These are phyloP conservation scores for Timandra comae DNA, from an alignment of 2,888 invertebrate genomes.

Conservation along the genomic window DNA sequence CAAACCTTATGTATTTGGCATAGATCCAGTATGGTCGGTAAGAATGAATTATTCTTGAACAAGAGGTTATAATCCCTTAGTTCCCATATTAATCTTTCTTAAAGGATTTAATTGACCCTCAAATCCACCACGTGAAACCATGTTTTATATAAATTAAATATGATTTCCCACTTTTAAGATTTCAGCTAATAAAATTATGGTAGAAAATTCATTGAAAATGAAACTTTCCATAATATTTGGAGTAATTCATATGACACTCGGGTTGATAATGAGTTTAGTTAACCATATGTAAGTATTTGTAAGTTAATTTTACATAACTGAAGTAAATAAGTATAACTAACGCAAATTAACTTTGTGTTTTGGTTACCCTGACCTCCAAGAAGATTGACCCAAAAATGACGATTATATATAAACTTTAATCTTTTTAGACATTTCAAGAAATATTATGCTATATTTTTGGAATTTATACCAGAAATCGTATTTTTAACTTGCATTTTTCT, in stretches of 20 bases:
- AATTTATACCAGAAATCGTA: slow-evolving; percentile 93
- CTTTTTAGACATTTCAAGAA: slow-evolving; percentile 79
- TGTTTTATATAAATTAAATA: too few species aligned
- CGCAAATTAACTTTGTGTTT: too few species aligned
- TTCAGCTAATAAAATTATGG: slow-evolving; percentile 89
- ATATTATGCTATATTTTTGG: slow-evolving; percentile 79
- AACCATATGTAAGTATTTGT: slow-evolving; percentile 79
- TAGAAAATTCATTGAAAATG: slow-evolving; percentile 96
- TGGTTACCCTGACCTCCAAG: too few species aligned
- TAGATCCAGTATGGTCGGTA: slow-evolving; percentile 84
- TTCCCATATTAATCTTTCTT: too few species aligned
- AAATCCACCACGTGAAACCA: too few species aligned
- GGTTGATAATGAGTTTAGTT: slow-evolving; percentile 83
- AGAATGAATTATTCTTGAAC: too few species aligned
- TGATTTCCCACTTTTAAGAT: slow-evolving; percentile 38
- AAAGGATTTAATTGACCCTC: too few species aligned
- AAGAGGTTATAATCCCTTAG: too few species aligned
- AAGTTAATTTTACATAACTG: too few species aligned
- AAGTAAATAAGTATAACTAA: too few species aligned
- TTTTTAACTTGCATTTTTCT: slow-evolving; percentile 91
- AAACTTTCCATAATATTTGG: slow-evolving; percentile 94
- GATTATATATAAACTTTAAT: too few species aligned
- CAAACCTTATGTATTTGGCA: slow-evolving; percentile 87
- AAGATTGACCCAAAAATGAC: too few species aligned
- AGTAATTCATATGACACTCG: slow-evolving; percentile 95